phyloP scores from a whole-genome alignment of 1,140 invertebrate genomes.

The Drosophila micromelanica region DNA sequence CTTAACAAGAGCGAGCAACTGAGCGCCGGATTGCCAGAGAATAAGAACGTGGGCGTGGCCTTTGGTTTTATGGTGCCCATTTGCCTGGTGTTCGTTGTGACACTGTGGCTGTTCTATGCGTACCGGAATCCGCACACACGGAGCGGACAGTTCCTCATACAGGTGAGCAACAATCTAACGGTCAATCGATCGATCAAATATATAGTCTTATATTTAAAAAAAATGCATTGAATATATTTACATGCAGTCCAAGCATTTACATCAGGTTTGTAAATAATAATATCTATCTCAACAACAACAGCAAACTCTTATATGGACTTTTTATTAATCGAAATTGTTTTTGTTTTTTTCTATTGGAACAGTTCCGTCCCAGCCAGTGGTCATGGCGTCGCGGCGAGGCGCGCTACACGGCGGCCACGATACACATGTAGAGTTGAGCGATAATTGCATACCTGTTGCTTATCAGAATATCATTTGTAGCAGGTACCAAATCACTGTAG shows the following conservation, averaged over 20 bases:
- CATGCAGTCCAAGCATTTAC: slow-evolving; percentile 83
- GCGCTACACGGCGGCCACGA: slow-evolving; percentile 95
- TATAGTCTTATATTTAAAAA: neutral
- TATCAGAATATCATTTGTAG: slow-evolving; percentile 16
- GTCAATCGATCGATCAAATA: neutral
- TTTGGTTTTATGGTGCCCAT: slow-evolving; percentile 81
- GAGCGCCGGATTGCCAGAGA: slow-evolving; percentile 49
- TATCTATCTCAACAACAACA: neutral
- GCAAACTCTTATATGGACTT: neutral
- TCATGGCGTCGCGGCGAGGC: slow-evolving; percentile 94
- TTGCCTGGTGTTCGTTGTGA: slow-evolving; percentile 84
- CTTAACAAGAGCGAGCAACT: slow-evolving; percentile 43
- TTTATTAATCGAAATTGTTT: slow-evolving; percentile 7
- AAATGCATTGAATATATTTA: slow-evolving; percentile 33
- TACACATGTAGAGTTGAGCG: slow-evolving; percentile 90
- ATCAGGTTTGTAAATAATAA: slow-evolving; percentile 73
- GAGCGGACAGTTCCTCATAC: slow-evolving; percentile 98
- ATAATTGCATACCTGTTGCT: slow-evolving; percentile 24
- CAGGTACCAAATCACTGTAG: slow-evolving; percentile 3
- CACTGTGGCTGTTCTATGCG: slow-evolving; percentile 94
- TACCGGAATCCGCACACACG: slow-evolving; percentile 97
- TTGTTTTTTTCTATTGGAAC: slow-evolving; percentile 40
- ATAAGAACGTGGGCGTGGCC: slow-evolving; percentile 72
- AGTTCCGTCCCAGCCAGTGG: slow-evolving; percentile 98
- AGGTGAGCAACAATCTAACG: slow-evolving; percentile 88